These are phyloP conservation scores for Bradypodion ventrale DNA, from an alignment of 2,797 vertebrate species.

Conservation along the genomic window DNA sequence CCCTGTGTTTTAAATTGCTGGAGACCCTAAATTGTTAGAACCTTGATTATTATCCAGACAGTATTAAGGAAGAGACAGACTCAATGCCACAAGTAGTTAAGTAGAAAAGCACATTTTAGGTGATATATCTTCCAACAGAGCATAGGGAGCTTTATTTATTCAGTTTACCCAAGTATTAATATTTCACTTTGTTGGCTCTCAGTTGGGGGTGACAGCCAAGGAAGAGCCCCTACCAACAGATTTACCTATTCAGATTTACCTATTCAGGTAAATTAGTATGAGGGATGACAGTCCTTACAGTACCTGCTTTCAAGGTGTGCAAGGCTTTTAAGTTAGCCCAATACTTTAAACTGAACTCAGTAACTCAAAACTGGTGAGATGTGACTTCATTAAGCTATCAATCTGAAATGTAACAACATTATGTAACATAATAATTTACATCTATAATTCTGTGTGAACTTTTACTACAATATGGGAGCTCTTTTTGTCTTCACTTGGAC, in stretches of 20 bases:
- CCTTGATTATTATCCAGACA: too few relatives aligned
- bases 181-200: neutral
- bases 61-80: neutral
- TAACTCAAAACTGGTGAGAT: neutral
- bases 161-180: neutral
- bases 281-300: neutral
- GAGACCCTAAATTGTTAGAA: neutral
- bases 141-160: neutral
- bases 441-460: neutral
- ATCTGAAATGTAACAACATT: neutral
- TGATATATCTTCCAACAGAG: neutral
- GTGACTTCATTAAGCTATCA: neutral
- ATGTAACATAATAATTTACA: neutral
- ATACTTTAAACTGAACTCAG: neutral
- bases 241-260: too few relatives aligned
- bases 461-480: neutral
- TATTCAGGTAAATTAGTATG: neutral
- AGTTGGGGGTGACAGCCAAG: neutral
- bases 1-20: neutral
- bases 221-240: neutral
- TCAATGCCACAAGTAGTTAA: neutral
- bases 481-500: neutral
- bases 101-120: neutral
- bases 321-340: neutral
- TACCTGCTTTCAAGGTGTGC: neutral